A percentile compares a stretch with the other conserved stretches of the same genome.
phyloP scores from a whole-genome alignment of 2,888 invertebrate species.

The Philopedon plagiatum region DNA sequence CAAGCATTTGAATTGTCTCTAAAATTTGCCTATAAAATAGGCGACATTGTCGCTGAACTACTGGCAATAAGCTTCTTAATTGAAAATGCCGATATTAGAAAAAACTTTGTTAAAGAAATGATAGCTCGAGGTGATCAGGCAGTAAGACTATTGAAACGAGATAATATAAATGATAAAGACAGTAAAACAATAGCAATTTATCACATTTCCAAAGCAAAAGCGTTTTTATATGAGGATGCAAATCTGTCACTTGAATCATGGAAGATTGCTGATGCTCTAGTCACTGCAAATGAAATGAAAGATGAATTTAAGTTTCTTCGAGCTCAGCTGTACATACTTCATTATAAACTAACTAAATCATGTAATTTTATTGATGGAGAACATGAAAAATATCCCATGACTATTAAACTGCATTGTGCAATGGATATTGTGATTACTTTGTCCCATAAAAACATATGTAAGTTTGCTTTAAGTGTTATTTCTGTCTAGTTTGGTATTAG shows the following conservation, averaged over 20 bases:
- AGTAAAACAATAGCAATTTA: conserved; percentile 48
- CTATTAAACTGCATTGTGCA: conserved; percentile 51
- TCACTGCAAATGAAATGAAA: conserved; percentile 35
- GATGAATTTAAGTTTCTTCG: conserved; percentile 50
- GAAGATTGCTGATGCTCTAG: conserved; percentile 52
- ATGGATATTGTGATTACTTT: conserved; percentile 37
- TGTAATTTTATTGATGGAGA: conserved; percentile 35
- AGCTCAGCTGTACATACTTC: conserved; percentile 52
- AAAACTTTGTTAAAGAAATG: conserved; percentile 45
- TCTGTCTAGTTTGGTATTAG: too few relatives aligned
- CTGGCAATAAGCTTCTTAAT: conserved; percentile 57
- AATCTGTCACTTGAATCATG: conserved; percentile 53
- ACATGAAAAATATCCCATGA: conserved; percentile 43
- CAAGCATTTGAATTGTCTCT: conserved; percentile 57
- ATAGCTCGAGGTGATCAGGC: conserved; percentile 48
- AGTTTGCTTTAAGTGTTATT: too few relatives aligned
- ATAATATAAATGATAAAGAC: conserved; percentile 13
- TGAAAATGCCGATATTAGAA: conserved; percentile 50
- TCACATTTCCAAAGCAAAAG: conserved; percentile 52
- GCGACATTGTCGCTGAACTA: conserved; percentile 52
- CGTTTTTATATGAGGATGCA: conserved; percentile 45
- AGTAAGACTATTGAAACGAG: conserved; percentile 35
- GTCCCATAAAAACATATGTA: conserved; percentile 13
- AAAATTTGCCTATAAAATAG: conserved; percentile 52
- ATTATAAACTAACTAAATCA: conserved; percentile 48